These are phyloP conservation scores for Limonius californicus DNA, from an alignment of 1,140 invertebrate species.

Conservation along the genomic window DNA sequence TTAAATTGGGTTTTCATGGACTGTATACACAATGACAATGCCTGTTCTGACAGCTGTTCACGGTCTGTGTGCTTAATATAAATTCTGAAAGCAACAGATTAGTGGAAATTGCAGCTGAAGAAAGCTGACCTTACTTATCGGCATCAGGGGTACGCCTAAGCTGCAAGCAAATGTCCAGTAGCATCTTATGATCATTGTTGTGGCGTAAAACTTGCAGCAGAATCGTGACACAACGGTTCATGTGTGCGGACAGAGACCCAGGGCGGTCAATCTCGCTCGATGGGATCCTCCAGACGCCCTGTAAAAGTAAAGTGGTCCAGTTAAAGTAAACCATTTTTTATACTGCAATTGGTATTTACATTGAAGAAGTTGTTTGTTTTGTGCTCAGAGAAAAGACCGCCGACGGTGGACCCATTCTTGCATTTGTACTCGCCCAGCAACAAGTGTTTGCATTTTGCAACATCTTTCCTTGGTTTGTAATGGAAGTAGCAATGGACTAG, in stretches of 20 bases:
- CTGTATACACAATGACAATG: constrained; percentile 64
- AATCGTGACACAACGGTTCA: constrained; percentile 78
- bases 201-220: constrained; percentile 77
- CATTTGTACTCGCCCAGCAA: constrained; percentile 65
- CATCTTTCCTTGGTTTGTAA: constrained; percentile 64
- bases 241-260: constrained; percentile 87
- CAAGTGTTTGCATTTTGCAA: constrained; percentile 65
- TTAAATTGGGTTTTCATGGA: constrained; percentile 52
- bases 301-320: constrained; percentile 9
- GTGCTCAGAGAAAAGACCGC: constrained; percentile 80
- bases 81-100: constrained; percentile 52
- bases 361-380: constrained; percentile 88
- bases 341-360: constrained; percentile 45
- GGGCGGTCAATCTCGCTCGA: constrained; percentile 85
- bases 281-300: constrained; percentile 90
- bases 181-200: constrained; percentile 72
- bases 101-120: no score
- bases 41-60: constrained; percentile 69
- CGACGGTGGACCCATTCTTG: constrained; percentile 59
- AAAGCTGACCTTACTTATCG: constrained; percentile 72
- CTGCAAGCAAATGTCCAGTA: constrained; percentile 77
- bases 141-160: constrained; percentile 74
- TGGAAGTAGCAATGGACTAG: constrained; percentile 80
- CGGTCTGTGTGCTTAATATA: constrained; percentile 79
- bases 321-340: background rate